Conservation (phyloP, 1,140 invertebrate genomes). For the Drosophila willistoni region DNA sequence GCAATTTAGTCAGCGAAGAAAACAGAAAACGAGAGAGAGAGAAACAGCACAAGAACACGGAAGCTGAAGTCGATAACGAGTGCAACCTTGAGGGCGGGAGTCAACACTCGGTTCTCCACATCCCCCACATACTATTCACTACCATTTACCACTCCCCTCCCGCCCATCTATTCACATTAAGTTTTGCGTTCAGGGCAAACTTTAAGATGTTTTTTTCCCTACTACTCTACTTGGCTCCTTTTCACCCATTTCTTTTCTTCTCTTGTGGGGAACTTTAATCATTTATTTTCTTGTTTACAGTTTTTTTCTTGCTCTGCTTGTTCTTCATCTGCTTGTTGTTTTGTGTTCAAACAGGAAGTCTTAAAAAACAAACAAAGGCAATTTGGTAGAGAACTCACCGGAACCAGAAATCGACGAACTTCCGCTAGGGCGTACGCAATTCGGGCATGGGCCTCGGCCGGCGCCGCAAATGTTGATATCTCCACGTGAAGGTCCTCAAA, state of each 20-base stretch:
- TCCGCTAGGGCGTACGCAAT: constrained; percentile 93
- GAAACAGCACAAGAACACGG: constrained; percentile 57
- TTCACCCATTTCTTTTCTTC: not conserved
- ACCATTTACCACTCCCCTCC: too few relatives aligned
- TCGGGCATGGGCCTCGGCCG: constrained; percentile 94
- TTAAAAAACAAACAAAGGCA: constrained; percentile 50
- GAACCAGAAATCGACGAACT: constrained; percentile 89
- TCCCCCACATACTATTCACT: not conserved
- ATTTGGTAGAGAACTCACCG: constrained; percentile 84
- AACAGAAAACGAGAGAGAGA: too few relatives aligned
- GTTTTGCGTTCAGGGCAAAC: constrained; percentile 38
- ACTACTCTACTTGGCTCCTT: not conserved
- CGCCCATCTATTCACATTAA: constrained; percentile 34
- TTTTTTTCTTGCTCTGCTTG: not conserved
- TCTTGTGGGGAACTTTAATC: constrained; percentile 34
- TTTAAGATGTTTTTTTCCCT: constrained; percentile 55
- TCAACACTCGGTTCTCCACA: not conserved
- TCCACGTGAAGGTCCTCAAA: constrained; percentile 95
- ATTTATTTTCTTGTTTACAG: constrained; percentile 33
- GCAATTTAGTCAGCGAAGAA: constrained; percentile 68
- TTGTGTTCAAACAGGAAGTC: constrained; percentile 28
- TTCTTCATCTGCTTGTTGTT: not conserved
- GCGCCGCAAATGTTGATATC: constrained; percentile 92
- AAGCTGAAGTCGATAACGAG: constrained; percentile 75
- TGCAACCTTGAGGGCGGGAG: constrained; percentile 58